A percentile compares a stretch with the other conserved stretches of the same genome.
Evolutionary conservation across 2,113 vertebrate genomes (phyloP).

Genomic region (Malurus elegans): DNA sequence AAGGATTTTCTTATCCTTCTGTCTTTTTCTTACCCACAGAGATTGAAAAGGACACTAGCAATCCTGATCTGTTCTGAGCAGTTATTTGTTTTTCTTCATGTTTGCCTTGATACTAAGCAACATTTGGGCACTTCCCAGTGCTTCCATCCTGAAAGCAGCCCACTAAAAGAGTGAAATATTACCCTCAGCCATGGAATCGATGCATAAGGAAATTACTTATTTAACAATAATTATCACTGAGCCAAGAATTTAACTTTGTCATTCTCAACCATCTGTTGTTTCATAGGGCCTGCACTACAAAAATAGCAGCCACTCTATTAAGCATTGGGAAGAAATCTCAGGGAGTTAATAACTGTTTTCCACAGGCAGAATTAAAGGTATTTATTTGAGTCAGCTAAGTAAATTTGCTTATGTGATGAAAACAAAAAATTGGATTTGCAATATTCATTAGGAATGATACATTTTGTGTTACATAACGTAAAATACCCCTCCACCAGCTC

Average conservation of each 20-base stretch:
- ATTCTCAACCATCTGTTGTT: neutral
- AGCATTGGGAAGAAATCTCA: neutral
- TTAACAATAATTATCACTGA: neutral
- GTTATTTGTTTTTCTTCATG: neutral
- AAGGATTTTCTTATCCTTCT: constrained; percentile 3
- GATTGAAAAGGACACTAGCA: neutral
- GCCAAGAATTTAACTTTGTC: neutral
- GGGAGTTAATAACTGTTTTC: neutral
- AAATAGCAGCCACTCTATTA: neutral
- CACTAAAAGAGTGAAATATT: neutral
- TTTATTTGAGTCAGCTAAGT: neutral
- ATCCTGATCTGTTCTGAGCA: neutral
- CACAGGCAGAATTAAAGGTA: neutral
- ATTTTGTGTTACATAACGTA: neutral
- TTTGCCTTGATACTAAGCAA: neutral
- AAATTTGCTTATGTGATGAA: neutral
- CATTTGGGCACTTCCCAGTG: neutral
- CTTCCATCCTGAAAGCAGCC: neutral
- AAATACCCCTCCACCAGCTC: neutral
- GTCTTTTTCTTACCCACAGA: neutral
- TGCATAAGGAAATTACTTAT: neutral
- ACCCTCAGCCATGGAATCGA: neutral
- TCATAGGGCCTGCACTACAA: neutral
- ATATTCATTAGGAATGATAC: neutral
- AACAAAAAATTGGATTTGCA: neutral